Base-by-base conservation (phyloP, 2,888 invertebrate species). In the Lycia hirtaria region DNA sequence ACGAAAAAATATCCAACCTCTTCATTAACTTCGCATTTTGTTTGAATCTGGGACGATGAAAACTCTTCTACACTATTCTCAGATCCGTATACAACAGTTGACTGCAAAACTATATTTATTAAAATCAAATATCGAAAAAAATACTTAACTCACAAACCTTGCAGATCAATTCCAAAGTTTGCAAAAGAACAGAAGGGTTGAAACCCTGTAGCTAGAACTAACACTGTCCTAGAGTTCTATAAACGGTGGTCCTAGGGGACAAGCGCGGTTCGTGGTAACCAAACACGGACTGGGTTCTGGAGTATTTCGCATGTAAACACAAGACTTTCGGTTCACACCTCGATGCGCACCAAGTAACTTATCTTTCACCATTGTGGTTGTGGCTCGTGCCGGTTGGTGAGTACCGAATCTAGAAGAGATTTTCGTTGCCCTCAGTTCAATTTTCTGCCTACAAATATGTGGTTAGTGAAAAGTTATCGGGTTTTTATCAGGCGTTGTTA, bases 361-460 rank as follows among this genome's bases (percentile, higher is more conserved):
- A 86, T 92, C 92, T 92, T 92, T 92, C 92, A 92, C 92, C 91
- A 92, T 92, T 92, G 92, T 92, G 81, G 87, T 91, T 90, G 91
- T 91, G 81, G 88, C 87, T 83, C 85, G 86, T 86, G 88, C 87
- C 81, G 74, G 54, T 51, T 40, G 35, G 53, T 49, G 44, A 17
- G 35, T 48, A 32, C 22, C n/a, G 52, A 24, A 24, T 65, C 62
- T 70, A 88, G 88, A 87, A 64, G 72, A 63, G 75, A 73, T 77
- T 41, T 80, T 71, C 66, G 72, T 51, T 35, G 32, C 10, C 28
- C n/a, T 15, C 7, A 19, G 12, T 28, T 10, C 2, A 22, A 45
- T 33, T 17, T n/a, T 33, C 2, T 56, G 28, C 47, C 47, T 57
- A 47, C 49, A 28, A 26, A 20, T 19, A 17, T 17, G 4, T 35